Evolutionary conservation across 2,113 vertebrate species (phyloP).

Genomic region (Ginglymostoma cirratum): DNA sequence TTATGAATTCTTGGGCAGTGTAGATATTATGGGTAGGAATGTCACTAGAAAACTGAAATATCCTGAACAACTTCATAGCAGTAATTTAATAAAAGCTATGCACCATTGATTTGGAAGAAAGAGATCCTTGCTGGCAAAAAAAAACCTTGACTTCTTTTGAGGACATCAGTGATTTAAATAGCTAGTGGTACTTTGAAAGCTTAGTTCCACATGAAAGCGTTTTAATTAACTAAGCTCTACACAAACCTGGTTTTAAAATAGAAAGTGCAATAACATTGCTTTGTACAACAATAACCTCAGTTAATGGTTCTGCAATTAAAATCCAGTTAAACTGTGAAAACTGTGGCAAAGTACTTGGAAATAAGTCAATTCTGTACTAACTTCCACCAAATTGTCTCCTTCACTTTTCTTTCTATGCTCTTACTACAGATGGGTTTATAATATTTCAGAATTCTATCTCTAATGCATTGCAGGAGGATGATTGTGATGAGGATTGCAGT

Average conservation of each 20-base stretch:
- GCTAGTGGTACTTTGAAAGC: conserved; percentile 2
- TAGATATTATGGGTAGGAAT: neutral
- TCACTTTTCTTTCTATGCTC: neutral
- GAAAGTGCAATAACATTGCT: neutral
- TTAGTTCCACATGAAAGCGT: conserved; percentile 30
- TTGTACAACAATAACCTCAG: neutral
- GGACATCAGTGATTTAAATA: conserved; percentile 1
- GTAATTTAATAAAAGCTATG: neutral
- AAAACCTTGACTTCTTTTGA: conserved; percentile 30
- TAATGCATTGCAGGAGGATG: neutral
- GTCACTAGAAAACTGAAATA: neutral
- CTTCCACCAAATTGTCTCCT: neutral
- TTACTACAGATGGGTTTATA: neutral
- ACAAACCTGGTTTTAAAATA: conserved; percentile 28
- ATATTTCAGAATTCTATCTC: neutral
- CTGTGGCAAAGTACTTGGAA: neutral
- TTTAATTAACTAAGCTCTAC: conserved; percentile 31
- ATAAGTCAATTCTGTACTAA: neutral
- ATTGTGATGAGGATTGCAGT: neutral
- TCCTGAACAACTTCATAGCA: neutral
- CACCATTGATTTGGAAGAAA: neutral
- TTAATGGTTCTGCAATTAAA: conserved; percentile 21
- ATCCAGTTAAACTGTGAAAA: conserved; percentile 14
- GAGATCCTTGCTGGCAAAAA: conserved; percentile 2
- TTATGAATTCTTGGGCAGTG: neutral